Evolutionary conservation across 92 coral and sea anemone genomes (phyloP), one percentile per base, ranked within the genome.

Genomic region (Bergia sp.): DNA sequence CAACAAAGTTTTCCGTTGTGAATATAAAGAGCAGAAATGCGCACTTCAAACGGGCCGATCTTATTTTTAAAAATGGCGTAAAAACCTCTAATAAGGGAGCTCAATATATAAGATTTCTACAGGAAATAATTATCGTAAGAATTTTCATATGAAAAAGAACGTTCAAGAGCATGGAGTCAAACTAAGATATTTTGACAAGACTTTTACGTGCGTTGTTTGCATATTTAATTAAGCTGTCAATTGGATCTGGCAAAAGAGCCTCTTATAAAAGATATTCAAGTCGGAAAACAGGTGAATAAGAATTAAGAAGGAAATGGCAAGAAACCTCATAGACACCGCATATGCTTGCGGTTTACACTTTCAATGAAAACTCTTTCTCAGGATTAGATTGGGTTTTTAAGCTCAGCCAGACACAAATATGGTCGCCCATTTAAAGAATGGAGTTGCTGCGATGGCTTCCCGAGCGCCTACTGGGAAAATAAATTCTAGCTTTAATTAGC

Each of bases 401-500:
- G 18, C 78, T 83, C 88, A n/a, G 29, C 69, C 67, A 89, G 85
- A 71, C 73, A 42, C 38, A 36, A 29, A 61, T 65, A 82, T 65
- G 16, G 40, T 55, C 53, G 86, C 7, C 20, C 41, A 73, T 13
- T 37, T 73, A 78, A 45, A 47, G 65, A 64, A 65, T 65, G 21
- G 75, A 65, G 76, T 41, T 44, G 76, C 23, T 43, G 58, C 1
- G 61, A 37, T 40, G 43, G 39, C 39, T 5, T 0, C 21, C 29
- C 39, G 78, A 77, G 75, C 8, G 67, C 92, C 92, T 41, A 41
- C 86, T 81, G 93, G 79, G 88, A 39, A 18, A 39, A 36, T 13
- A 29, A 11, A 16, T 78, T 91, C 94, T 91, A 91, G 88, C 43
- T 85, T 89, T 92, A 91, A 92, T 92, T 94, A 91, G 90, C 88